Base-by-base conservation (phyloP, 1,140 invertebrate genomes). In the Tetragnatha versicolor region DNA sequence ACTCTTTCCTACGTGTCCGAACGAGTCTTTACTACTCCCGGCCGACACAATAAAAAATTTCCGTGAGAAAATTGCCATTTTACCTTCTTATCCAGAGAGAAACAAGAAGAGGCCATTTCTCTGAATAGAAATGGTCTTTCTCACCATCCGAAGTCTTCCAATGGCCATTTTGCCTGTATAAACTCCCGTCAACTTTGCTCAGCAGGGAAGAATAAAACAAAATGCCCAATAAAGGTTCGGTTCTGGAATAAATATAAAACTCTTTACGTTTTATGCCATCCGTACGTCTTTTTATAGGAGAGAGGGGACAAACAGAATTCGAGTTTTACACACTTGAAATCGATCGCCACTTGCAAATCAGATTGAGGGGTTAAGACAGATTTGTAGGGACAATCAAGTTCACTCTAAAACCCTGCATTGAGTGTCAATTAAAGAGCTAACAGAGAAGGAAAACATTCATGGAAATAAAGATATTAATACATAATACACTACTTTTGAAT, bases 51-150 rank as follows among this genome's bases (percentile, higher is more conserved):
- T 75, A 75, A 75, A 72, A 63, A 63, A 75, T 51, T 49, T 63
- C 53, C 58, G 58, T 37, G 39, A 51, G 58, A 75, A 75, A 63
- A 75, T 75, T 51, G 58, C 17, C 25, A 49, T 75, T 63, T 75
- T 51, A 27, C 20, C 49, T 29, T 37, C 37, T 51, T 75, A 14
- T 49, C 10, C 42, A 22, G 12, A 31, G 51, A 42, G 45, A 29
- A 37, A 51, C 25, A 31, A 27, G 58, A 27, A 35, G 10, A 49
- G 2, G 37, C 42, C 3, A 35, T 51, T 63, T 47, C 42, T 63
- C 27, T 49, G 25, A 49, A 63, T 63, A 35, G 27, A 10, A 49
- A 61, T 37, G n/a, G 39, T 63, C 31, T 47, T 72, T 58, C 35
- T 73, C 39, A 35, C 22, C 31, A 51, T 42, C 20, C 1, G 20